Evolutionary conservation across 2,113 vertebrate species (phyloP), one percentile per base, ranked within the genome.

Genomic region (Plecturocebus donacophilus): DNA sequence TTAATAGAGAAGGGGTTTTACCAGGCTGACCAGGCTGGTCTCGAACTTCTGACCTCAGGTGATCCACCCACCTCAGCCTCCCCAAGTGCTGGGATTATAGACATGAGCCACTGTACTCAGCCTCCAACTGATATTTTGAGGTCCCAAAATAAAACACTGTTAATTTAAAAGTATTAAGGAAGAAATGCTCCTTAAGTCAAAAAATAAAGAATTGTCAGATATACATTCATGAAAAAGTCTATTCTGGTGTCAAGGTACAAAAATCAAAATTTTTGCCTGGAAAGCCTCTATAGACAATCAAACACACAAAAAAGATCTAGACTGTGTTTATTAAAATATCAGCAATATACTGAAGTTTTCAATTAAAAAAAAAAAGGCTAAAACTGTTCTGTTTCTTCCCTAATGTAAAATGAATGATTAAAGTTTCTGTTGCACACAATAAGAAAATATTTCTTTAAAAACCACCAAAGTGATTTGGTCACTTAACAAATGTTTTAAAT

Each of bases 141-240:
- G n/a, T 79, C 77, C 68, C 85, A 94, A 96, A 95, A 95, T 49
- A 64, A 90, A 94, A 85, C 42, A 42, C 19, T 45, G 13, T 94
- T 97, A 94, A 76, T 97, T 88, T 87, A 89, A 97, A 97, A 95
- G 75, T 52, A 83, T 87, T 40, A 94, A 96, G 32, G n/a, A 75
- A 87, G 47, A 75, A 32, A 83, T 96, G 64, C 8, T 91, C 12
- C 76, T 93, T 87, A 71, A 56, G 45, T 4, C 82, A 91, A 49
- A 92, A 79, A 94, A 70, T 45, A 79, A 91, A 88, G n/a, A n/a
- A n/a, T n/a, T 47, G 9, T 90, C 81, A 75, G n/a, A 14, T 61
- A 12, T 61, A 7, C n/a, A 56, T 83, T 91, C 83, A 54, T 70
- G 13, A 61, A 96, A 94, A 91, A 88, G 14, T 68, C 1, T 66